Evolutionary conservation across 2,888 invertebrate species (phyloP), one percentile per base, ranked within the genome.

Genomic region (Drosophila seclusa): DNA sequence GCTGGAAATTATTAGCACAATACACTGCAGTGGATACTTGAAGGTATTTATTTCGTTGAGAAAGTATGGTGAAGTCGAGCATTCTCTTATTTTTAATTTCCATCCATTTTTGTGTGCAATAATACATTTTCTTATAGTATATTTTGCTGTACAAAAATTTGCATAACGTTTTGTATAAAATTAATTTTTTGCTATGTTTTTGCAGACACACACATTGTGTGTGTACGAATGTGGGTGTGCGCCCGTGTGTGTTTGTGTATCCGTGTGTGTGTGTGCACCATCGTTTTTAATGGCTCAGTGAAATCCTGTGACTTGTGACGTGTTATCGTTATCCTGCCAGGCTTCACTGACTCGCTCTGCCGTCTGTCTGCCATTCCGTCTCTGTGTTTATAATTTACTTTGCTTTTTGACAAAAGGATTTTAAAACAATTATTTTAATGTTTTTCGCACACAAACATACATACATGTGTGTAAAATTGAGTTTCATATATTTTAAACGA

Each of bases 361-460:
- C 53, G 42, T 42, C 52, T 6, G 24, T 21, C 31, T n/a, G 16
- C 24, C 52, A 2, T 3, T 60, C 59, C 61, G 65, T 73, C 64
- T 76, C 69, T 78, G 74, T 80, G 71, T 77, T 80, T 81, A 90
- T 90, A 85, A 87, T 87, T 87, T 90, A 89, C 90, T 87, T 87
- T 90, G 80, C 89, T 90, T 86, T 83, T 80, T 83, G 90, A 88
- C 87, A 87, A 87, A 87, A 87, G 87, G 87, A 83, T 87, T 87
- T 87, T 87, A 90, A 90, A 87, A 86, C 87, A 87, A 87, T 90
- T 87, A 87, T 90, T 87, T 90, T 86, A 90, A 87, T 87, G 90
- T 87, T 87, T 88, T 86, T 68, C 69, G 60, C 84, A 74, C 80
- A 82, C 77, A 29, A 53, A 34, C 13, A 57, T 50, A 34, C 13